Percentiles rank a stretch among this genome's conserved stretches.
Conservation (phyloP, 2,797 vertebrate species). For the Caiman crocodilus region DNA sequence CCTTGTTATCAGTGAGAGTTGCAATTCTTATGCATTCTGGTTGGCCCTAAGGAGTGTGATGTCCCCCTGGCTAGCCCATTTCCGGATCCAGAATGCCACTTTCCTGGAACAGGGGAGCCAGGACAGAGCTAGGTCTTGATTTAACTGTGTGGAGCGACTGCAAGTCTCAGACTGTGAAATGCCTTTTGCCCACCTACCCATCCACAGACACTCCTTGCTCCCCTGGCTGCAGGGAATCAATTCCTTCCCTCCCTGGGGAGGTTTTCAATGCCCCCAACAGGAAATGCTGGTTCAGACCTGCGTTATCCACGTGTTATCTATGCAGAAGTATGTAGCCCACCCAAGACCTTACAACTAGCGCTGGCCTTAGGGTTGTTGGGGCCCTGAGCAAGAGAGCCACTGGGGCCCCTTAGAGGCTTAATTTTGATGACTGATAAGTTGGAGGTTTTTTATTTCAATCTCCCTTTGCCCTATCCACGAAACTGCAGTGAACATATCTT, state of each 20-base stretch:
- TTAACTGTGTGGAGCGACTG: background rate
- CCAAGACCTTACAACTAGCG: background rate
- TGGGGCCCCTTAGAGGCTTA: too few species aligned
- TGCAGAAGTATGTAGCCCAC: background rate
- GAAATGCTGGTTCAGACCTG: background rate
- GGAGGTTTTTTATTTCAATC: too few species aligned
- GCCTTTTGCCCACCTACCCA: background rate
- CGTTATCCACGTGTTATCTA: background rate
- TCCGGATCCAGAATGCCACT: accelerated
- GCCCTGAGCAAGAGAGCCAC: too few species aligned
- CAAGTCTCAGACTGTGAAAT: background rate
- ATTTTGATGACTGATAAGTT: too few species aligned
- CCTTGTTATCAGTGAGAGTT: background rate
- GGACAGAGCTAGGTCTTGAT: background rate
- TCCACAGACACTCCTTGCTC: background rate
- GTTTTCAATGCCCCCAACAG: background rate
- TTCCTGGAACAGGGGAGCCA: background rate
- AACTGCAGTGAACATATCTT: too few species aligned
- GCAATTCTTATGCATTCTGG: background rate
- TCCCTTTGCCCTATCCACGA: too few species aligned
- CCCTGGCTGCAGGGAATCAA: background rate
- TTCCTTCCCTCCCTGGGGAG: background rate
- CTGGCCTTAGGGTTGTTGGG: too few species aligned
- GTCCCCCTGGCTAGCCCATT: background rate
- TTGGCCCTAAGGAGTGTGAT: background rate